phyloP scores from a whole-genome alignment of 2,113 vertebrate species.

The Nerophis ophidion region DNA sequence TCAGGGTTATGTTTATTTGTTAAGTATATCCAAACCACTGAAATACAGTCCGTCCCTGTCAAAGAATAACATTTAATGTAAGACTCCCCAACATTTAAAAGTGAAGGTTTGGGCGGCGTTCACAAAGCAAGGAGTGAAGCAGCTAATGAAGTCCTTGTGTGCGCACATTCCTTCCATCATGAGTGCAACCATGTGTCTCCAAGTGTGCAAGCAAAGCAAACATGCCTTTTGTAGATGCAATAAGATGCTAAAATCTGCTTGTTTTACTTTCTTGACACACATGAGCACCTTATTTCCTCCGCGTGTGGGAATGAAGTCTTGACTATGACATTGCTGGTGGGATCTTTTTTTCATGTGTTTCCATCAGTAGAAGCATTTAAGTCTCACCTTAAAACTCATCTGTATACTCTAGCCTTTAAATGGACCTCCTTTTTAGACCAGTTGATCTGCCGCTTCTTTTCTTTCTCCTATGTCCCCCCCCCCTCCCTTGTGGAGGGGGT shows the following conservation, averaged over 20 bases:
- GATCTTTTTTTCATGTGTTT: background rate
- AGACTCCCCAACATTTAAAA: slow-evolving; percentile 5
- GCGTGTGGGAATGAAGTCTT: background rate
- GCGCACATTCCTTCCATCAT: slow-evolving; percentile 34
- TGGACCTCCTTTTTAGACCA: no score
- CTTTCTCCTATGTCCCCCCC: no score
- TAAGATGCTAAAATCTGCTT: slow-evolving; percentile 14
- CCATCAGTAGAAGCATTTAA: no score
- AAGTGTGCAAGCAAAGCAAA: background rate
- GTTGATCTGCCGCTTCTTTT: no score
- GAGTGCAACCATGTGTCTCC: slow-evolving; percentile 5
- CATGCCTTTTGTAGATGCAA: slow-evolving; percentile 8
- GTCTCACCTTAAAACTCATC: no score
- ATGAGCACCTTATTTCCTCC: slow-evolving; percentile 11
- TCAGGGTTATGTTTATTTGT: no score
- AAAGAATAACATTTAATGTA: no score
- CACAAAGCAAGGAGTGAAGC: slow-evolving; percentile 18
- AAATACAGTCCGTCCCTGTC: no score
- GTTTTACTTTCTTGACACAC: slow-evolving; percentile 23
- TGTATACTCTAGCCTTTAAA: no score
- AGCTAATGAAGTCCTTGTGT: slow-evolving; percentile 54
- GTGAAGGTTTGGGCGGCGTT: slow-evolving; percentile 12
- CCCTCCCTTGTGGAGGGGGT: no score
- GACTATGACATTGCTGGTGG: no score
- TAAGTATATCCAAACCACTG: background rate